Evolutionary conservation across 2,797 vertebrate species (phyloP).

Genomic region (Diplodus puntazzo): DNA sequence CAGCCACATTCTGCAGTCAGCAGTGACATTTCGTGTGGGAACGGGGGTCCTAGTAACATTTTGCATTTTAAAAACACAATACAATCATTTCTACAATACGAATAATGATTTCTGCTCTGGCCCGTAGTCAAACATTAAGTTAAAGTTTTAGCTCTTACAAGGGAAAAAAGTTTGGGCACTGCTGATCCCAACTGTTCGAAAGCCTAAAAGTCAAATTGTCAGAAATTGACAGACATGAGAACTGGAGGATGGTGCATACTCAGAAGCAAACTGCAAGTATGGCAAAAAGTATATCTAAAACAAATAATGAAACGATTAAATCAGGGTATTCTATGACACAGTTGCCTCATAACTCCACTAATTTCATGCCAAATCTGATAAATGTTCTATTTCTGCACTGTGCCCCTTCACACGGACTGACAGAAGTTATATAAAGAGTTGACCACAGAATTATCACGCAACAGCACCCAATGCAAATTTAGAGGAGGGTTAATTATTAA

Average conservation of each 20-base stretch:
- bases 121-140: too few relatives aligned
- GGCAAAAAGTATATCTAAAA: neutral
- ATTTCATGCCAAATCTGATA: neutral
- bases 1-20: neutral
- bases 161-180: too few relatives aligned
- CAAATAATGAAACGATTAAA: neutral
- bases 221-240: too few relatives aligned
- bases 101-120: too few relatives aligned
- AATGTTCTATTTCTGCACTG: neutral
- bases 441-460: neutral
- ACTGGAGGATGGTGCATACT: too few relatives aligned
- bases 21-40: neutral
- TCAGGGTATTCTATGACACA: neutral
- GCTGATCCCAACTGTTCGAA: too few relatives aligned
- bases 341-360: neutral
- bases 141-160: too few relatives aligned
- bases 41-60: too few relatives aligned
- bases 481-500: neutral
- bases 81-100: too few relatives aligned
- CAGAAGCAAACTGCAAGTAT: too few relatives aligned
- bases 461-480: slow-evolving; percentile 4
- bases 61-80: too few relatives aligned
- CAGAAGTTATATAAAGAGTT: slow-evolving; percentile 6
- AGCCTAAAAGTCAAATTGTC: too few relatives aligned
- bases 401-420: neutral